These are phyloP conservation scores for Bubo scandiacus DNA, from an alignment of 2,113 vertebrate genomes.

Conservation along the genomic window DNA sequence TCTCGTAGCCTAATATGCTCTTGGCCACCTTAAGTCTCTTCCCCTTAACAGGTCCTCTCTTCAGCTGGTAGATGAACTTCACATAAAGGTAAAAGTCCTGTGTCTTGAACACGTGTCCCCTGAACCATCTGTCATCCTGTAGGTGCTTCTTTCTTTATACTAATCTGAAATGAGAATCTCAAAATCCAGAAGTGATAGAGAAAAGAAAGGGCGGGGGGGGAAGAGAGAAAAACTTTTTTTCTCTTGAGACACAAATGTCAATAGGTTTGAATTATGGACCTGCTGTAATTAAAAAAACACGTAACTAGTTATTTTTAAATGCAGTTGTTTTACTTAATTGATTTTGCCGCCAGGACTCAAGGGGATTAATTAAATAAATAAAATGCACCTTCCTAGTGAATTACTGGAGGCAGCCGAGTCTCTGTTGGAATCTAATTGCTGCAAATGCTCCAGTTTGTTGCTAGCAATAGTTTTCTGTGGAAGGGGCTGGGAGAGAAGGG, in stretches of 20 bases:
- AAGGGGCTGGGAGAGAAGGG: constrained; percentile 4
- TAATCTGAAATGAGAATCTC: not conserved
- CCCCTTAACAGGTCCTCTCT: not conserved
- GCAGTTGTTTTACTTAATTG: constrained; percentile 79
- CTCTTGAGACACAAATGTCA: constrained; percentile 40
- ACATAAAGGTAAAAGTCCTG: not conserved
- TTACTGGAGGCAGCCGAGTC: constrained; percentile 63
- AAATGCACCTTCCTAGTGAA: constrained; percentile 47
- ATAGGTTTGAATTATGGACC: constrained; percentile 70
- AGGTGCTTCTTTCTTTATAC: not conserved
- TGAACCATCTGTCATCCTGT: not conserved
- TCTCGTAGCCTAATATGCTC: not conserved
- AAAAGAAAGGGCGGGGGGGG: not conserved
- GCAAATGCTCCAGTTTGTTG: constrained; percentile 48
- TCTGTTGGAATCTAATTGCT: constrained; percentile 72
- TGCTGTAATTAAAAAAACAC: constrained; percentile 76
- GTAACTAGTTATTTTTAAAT: constrained; percentile 73
- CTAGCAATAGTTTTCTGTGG: constrained; percentile 50
- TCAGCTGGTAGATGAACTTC: not conserved
- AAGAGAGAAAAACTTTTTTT: not conserved
- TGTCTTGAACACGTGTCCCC: not conserved
- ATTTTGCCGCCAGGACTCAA: constrained; percentile 63
- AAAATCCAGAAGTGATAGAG: not conserved
- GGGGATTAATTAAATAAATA: constrained; percentile 55
- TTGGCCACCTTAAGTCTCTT: not conserved